Base-by-base conservation (phyloP, 2,888 invertebrate genomes). In the Cosmopolites sordidus region DNA sequence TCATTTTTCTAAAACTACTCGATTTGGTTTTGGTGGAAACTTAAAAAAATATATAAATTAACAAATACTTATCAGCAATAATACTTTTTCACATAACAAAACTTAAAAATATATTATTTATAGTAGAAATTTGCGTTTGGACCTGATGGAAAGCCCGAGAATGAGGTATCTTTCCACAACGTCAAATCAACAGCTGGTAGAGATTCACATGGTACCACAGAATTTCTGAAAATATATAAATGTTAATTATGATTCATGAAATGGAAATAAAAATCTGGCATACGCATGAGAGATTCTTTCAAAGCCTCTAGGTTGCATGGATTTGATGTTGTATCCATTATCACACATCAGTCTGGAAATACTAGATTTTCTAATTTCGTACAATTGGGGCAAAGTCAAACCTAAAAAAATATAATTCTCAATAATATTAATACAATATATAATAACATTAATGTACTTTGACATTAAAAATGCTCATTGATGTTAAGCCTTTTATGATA, bases 301-400 rank as follows among this genome's bases (percentile, higher is more conserved):
- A 68, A 89, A 89, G 0, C 85, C 86, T 60, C 77, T 77, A 0
- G 77, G 78, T 68, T 89, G 89, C 69, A 89, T 82, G 45, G 79
- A 77, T 57, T 76, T 66, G 6, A 89, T 80, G 40, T 81, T 74
- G 62, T 86, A 83, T 0, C 86, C 83, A 71, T 92, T 91, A 69
- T 92, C 89, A 68, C 92, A 92, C 52, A 92, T 75, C 17, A 92
- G 71, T 43, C 89, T 81, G 0, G 91, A 84, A 73, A 91, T 82
- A 29, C 84, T 88, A 0, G 84, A 75, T 67, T 89, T 89, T 47
- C 89, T 83, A 63, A 92, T 82, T 75, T 89, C 86, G 55, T 76
- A 78, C 38, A 92, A 74, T 85, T 92, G 92, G 59, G 60, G 69
- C 73, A 59, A 37, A 33, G 60, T 62, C 38, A 65, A 62, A 14